These are phyloP conservation scores for Rhagonycha lutea DNA, from an alignment of 2,888 invertebrate species.

Conservation along the genomic window DNA sequence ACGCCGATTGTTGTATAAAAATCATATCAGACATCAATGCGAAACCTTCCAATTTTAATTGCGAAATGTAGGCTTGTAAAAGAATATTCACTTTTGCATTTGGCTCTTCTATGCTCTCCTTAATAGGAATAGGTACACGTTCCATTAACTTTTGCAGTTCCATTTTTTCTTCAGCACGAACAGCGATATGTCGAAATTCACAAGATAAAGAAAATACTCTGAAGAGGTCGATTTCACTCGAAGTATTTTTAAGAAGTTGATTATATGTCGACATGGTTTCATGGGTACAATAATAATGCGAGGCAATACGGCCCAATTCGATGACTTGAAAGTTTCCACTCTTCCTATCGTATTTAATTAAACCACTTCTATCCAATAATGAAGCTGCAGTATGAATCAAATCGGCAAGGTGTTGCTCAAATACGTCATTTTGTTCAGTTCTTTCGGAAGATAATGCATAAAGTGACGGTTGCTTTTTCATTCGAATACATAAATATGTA, in stretches of 20 bases:
- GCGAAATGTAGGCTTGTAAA: slow-evolving; percentile 97
- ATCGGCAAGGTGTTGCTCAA: slow-evolving; percentile 92
- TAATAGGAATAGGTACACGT: slow-evolving; percentile 97
- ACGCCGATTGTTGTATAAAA: slow-evolving; percentile 97
- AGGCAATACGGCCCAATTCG: slow-evolving; percentile 95
- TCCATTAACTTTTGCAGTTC: slow-evolving; percentile 94
- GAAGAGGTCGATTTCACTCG: slow-evolving; percentile 97
- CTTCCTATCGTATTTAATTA: slow-evolving; percentile 94
- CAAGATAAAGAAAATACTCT: slow-evolving; percentile 97
- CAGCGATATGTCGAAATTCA: slow-evolving; percentile 92
- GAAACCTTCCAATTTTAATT: slow-evolving; percentile 96
- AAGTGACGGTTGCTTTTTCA: slow-evolving; percentile 87
- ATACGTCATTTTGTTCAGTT: slow-evolving; percentile 77
- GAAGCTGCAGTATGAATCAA: slow-evolving; percentile 93
- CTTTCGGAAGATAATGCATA: slow-evolving; percentile 87
- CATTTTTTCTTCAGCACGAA: slow-evolving; percentile 94
- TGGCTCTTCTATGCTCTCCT: slow-evolving; percentile 97
- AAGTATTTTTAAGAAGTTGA: slow-evolving; percentile 91
- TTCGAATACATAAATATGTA: slow-evolving; percentile 94
- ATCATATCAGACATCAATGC: slow-evolving; percentile 99
- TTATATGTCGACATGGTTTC: slow-evolving; percentile 98
- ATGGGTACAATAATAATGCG: slow-evolving; percentile 97
- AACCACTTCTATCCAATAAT: slow-evolving; percentile 89
- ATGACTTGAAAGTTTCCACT: slow-evolving; percentile 85
- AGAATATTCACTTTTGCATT: slow-evolving; percentile 96